Evolutionary conservation across 1,140 invertebrate species (phyloP).

Genomic region (Agrypnia vestita): DNA sequence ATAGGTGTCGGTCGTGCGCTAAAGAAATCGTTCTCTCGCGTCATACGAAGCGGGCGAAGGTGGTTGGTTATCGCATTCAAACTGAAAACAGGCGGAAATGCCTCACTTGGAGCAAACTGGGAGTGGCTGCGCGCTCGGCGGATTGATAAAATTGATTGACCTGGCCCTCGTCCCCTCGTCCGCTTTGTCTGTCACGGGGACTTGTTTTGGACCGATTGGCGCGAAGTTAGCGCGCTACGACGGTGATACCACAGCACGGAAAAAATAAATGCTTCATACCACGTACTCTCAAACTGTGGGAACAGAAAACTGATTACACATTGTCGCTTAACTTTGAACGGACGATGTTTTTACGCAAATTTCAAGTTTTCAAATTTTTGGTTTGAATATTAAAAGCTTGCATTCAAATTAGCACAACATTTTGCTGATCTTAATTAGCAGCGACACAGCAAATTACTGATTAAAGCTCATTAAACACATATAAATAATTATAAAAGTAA

Average conservation of each 20-base stretch:
- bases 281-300: background rate
- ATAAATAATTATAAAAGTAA: too few relatives aligned
- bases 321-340: too few relatives aligned
- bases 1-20: constrained; percentile 18
- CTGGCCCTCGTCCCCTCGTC: constrained; percentile 5
- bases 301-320: too few relatives aligned
- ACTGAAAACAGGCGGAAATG: constrained; percentile 5
- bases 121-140: constrained; percentile 35
- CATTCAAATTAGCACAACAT: too few relatives aligned
- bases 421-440: too few relatives aligned
- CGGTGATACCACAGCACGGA: too few relatives aligned
- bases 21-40: background rate
- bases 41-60: too few relatives aligned
- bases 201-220: constrained; percentile 46
- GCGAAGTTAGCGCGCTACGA: constrained; percentile 39
- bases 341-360: too few relatives aligned
- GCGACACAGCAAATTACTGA: too few relatives aligned
- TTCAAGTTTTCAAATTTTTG: too few relatives aligned
- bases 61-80: background rate
- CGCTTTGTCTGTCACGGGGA: constrained; percentile 36
- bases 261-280: constrained; percentile 15
- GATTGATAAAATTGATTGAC: constrained; percentile 32
- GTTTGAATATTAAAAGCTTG: too few relatives aligned
- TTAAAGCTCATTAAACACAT: too few relatives aligned
- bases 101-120: constrained; percentile 22